These are phyloP conservation scores for Nomada fucata DNA, from an alignment of 2,888 invertebrate genomes.

Conservation along the genomic window DNA sequence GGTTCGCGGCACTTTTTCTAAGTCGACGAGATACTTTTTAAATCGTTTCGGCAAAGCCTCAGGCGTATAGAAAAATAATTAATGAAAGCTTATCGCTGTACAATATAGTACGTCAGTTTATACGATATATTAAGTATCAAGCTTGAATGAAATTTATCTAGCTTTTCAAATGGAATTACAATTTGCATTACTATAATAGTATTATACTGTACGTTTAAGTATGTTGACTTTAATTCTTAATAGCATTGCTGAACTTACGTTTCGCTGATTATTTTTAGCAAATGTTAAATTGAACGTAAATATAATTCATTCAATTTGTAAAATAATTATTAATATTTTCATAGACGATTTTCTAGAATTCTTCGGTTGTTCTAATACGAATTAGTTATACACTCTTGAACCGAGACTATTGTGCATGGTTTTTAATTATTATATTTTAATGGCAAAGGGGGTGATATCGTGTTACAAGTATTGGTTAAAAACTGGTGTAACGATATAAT, in stretches of 20 bases:
- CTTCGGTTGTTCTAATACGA: background rate
- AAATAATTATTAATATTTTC: background rate
- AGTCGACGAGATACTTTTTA: background rate
- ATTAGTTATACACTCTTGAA: background rate
- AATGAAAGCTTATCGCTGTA: background rate
- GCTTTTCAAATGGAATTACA: too few species aligned
- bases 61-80: background rate
- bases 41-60: background rate
- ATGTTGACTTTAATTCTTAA: background rate
- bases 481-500: slow-evolving; percentile 20
- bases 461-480: slow-evolving; percentile 22
- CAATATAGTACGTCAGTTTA: background rate
- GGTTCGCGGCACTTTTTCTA: background rate
- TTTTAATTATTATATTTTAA: slow-evolving; percentile 9
- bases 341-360: background rate
- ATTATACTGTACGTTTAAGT: too few species aligned
- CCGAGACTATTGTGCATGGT: background rate
- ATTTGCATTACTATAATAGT: too few species aligned
- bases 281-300: background rate
- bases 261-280: too few species aligned
- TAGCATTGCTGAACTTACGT: too few species aligned
- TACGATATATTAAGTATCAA: too few species aligned
- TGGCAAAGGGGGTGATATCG: background rate
- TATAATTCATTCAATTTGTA: background rate
- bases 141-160: too few species aligned